phyloP scores from a whole-genome alignment of 1,140 invertebrate genomes.

The Eriosoma lanigerum region DNA sequence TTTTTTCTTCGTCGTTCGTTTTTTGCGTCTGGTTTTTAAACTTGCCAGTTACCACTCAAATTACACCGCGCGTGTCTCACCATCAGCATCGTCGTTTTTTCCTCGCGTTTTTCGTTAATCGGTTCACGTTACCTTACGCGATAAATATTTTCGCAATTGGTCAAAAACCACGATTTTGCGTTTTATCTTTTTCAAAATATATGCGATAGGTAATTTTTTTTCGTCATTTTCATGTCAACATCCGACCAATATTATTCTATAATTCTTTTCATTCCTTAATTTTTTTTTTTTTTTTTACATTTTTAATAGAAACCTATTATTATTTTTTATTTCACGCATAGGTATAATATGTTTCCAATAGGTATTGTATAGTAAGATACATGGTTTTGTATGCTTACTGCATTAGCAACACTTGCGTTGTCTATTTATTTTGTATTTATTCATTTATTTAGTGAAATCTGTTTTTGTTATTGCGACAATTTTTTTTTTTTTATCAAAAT shows the following conservation, averaged over 20 bases:
- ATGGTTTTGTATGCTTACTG: too few relatives aligned
- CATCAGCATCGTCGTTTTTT: neutral
- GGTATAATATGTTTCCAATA: too few relatives aligned
- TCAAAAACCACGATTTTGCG: neutral
- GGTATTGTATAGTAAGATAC: too few relatives aligned
- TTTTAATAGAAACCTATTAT: too few relatives aligned
- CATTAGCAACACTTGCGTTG: too few relatives aligned
- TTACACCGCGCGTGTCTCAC: neutral
- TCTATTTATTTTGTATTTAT: too few relatives aligned
- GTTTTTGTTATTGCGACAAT: too few relatives aligned
- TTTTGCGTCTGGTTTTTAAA: neutral
- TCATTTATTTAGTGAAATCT: too few relatives aligned
- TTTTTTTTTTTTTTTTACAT: neutral
- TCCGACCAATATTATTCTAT: neutral
- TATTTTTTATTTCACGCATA: too few relatives aligned
- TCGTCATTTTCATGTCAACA: neutral
- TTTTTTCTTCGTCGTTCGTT: too few relatives aligned
- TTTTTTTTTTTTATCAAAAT: too few relatives aligned
- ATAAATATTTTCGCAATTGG: slow-evolving; percentile 10
- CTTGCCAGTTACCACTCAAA: neutral
- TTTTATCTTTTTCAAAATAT: slow-evolving; percentile 31
- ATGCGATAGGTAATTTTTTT: neutral
- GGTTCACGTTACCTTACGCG: neutral
- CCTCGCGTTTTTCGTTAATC: neutral
- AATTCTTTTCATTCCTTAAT: neutral